These are phyloP conservation scores for Lucilia cuprina DNA, from an alignment of 1,140 invertebrate genomes.

Conservation along the genomic window DNA sequence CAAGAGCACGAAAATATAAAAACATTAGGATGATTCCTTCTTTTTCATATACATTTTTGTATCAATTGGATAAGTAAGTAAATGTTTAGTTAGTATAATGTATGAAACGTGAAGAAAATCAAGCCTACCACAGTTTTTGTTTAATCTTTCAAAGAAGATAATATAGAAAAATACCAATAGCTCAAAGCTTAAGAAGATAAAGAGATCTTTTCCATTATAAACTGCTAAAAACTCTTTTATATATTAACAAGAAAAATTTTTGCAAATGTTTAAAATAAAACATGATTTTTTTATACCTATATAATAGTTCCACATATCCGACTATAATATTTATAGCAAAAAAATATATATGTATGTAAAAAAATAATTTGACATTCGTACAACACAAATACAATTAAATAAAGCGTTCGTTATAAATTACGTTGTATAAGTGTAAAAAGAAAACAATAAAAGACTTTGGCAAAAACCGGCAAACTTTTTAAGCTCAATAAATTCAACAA, in stretches of 20 bases:
- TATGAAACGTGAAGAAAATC: no score
- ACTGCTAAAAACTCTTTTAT: no score
- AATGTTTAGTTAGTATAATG: neutral
- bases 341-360: neutral
- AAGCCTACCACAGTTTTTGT: no score
- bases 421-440: neutral
- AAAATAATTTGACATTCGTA: conserved; percentile 30
- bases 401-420: conserved; percentile 28
- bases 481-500: conserved; percentile 32
- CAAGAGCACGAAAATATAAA: neutral
- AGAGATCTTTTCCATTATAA: no score
- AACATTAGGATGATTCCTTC: neutral
- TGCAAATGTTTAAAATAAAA: no score
- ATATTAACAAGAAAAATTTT: no score
- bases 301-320: no score
- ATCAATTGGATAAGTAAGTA: neutral
- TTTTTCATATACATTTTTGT: no score
- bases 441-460: neutral
- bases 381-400: conserved; percentile 33
- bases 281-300: no score
- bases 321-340: neutral
- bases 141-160: no score
- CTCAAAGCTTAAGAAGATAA: no score
- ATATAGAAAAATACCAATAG: no score
- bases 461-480: conserved; percentile 23